Evolutionary conservation across 2,888 invertebrate genomes (phyloP).

Genomic region (Meghimatium bilineatum): DNA sequence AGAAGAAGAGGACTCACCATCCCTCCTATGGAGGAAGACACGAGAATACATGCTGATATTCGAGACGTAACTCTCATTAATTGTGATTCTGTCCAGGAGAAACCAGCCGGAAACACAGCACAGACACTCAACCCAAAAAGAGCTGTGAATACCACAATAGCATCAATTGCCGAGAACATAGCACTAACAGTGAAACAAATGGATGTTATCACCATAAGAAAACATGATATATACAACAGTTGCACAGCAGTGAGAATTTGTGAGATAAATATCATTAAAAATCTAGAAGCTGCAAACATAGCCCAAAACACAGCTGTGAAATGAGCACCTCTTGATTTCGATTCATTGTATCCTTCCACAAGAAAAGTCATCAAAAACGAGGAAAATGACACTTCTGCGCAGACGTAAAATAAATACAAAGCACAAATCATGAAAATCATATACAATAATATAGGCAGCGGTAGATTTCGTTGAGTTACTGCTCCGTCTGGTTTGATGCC

Average conservation of each 20-base stretch:
- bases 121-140: conserved; percentile 74
- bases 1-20: conserved; percentile 73
- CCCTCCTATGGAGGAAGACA: conserved; percentile 75
- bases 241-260: conserved; percentile 69
- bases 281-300: conserved; percentile 74
- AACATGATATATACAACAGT: conserved; percentile 37
- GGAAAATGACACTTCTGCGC: conserved; percentile 76
- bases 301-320: conserved; percentile 77
- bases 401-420: conserved; percentile 74
- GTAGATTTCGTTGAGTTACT: conserved; percentile 11
- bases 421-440: conserved; percentile 69
- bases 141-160: conserved; percentile 55
- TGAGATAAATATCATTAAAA: conserved; percentile 74
- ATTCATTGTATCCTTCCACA: conserved; percentile 67
- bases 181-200: conserved; percentile 26
- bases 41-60: conserved; percentile 73
- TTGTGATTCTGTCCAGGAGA: conserved; percentile 76
- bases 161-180: conserved; percentile 2
- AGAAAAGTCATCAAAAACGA: conserved; percentile 74
- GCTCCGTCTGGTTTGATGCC: conserved; percentile 30
- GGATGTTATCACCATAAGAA: conserved; percentile 20
- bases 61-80: conserved; percentile 74
- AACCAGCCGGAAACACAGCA: conserved; percentile 76
- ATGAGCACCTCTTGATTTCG: conserved; percentile 68
- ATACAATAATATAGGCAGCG: conserved; percentile 57